Evolutionary conservation across 2,888 invertebrate species (phyloP).

Genomic region (Leptinotarsa haldemani): DNA sequence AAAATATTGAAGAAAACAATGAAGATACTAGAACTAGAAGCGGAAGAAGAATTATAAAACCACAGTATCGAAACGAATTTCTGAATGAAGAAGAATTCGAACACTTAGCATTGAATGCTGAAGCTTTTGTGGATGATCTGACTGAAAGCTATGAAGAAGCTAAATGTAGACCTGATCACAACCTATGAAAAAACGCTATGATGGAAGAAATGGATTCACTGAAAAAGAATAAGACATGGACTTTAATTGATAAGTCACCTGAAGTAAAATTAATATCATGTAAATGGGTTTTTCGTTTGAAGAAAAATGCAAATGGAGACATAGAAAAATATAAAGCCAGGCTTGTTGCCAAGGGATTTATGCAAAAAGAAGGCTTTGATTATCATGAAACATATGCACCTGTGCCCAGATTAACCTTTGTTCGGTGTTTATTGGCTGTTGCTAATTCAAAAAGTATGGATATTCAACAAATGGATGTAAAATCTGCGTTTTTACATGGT

Average conservation of each 20-base stretch:
- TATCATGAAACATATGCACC: too few species aligned
- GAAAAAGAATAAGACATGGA: constrained; percentile 36
- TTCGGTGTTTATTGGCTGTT: too few species aligned
- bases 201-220: constrained; percentile 35
- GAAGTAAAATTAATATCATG: too few species aligned
- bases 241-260: constrained; percentile 19
- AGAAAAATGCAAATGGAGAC: too few species aligned
- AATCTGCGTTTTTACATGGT: too few species aligned
- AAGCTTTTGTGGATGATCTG: constrained; percentile 24
- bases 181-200: constrained; percentile 35
- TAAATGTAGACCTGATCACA: constrained; percentile 27
- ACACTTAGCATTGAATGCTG: constrained; percentile 38
- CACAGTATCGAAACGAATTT: constrained; percentile 30
- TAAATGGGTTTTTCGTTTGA: too few species aligned
- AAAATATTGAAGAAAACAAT: neutral
- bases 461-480: too few species aligned
- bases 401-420: too few species aligned
- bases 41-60: constrained; percentile 27
- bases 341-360: too few species aligned
- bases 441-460: too few species aligned
- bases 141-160: constrained; percentile 7
- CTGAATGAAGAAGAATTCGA: constrained; percentile 36
- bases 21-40: constrained; percentile 5
- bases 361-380: too few species aligned
- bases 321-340: too few species aligned